Conservation (phyloP, 1,140 invertebrate genomes). For the Ceratoteleas bidentatus region DNA sequence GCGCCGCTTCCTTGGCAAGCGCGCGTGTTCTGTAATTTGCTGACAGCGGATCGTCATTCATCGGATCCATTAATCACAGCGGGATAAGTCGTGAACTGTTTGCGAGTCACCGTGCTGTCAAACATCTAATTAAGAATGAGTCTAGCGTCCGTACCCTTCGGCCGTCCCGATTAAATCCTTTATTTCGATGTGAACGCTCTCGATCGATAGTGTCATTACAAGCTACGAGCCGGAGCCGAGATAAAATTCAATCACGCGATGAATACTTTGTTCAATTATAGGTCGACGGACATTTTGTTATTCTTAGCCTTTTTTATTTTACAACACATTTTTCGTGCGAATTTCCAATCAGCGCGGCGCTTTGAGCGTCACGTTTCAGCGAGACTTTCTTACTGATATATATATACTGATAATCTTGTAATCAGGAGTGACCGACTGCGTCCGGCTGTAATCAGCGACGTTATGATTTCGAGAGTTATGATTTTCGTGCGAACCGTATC, state of each 20-base stretch:
- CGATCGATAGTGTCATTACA: slow-evolving; percentile 61
- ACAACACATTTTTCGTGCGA: neutral
- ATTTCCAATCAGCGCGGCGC: neutral
- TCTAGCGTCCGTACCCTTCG: slow-evolving; percentile 56
- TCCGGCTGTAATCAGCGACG: too few relatives aligned
- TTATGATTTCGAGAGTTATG: too few relatives aligned
- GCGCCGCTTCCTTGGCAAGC: too few relatives aligned
- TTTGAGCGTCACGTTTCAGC: too few relatives aligned
- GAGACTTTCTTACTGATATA: too few relatives aligned
- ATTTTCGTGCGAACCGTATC: too few relatives aligned
- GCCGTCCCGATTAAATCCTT: slow-evolving; percentile 65
- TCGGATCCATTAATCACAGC: slow-evolving; percentile 67
- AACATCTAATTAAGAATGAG: slow-evolving; percentile 70
- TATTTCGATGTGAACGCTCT: slow-evolving; percentile 52
- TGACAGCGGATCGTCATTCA: slow-evolving; percentile 65
- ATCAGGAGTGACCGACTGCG: too few relatives aligned
- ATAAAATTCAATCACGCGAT: slow-evolving; percentile 54
- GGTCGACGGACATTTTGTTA: too few relatives aligned
- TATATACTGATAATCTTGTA: too few relatives aligned
- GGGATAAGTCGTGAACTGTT: slow-evolving; percentile 64
- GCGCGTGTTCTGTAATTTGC: slow-evolving; percentile 57
- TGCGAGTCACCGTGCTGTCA: slow-evolving; percentile 68
- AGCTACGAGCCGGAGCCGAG: slow-evolving; percentile 24
- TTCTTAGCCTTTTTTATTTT: neutral
- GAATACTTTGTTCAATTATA: slow-evolving; percentile 23